Conservation (phyloP, 2,888 invertebrate species). For the Dinocampus coccinellae region DNA sequence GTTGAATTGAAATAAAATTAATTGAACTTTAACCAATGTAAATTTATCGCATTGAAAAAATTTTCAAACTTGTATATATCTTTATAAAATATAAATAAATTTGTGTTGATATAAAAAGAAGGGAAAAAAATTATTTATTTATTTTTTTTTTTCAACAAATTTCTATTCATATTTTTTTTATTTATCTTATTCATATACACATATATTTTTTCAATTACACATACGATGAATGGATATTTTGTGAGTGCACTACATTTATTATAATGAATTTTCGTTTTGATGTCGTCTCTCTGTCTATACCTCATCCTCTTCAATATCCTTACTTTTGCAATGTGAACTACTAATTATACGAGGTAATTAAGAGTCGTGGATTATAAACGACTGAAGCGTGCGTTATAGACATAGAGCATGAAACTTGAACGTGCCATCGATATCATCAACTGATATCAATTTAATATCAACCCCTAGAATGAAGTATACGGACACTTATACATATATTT, state of each 20-base stretch:
- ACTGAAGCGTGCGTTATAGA: constrained; percentile 50
- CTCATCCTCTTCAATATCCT: constrained; percentile 36
- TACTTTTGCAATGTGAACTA: constrained; percentile 50
- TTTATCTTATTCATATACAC: neutral
- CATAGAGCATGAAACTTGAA: constrained; percentile 52
- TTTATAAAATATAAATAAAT: neutral
- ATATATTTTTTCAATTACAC: too few relatives aligned
- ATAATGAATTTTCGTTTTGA: neutral
- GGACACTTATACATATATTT: too few relatives aligned
- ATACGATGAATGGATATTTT: neutral
- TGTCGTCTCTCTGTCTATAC: neutral
- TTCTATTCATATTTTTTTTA: too few relatives aligned
- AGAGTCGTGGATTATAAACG: constrained; percentile 55
- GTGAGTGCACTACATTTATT: constrained; percentile 1
- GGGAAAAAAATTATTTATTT: neutral
- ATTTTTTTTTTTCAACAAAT: too few relatives aligned
- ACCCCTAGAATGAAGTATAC: neutral
- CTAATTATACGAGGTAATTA: constrained; percentile 59
- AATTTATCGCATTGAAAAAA: neutral
- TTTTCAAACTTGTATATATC: neutral
- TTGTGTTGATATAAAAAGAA: neutral
- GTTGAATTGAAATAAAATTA: neutral
- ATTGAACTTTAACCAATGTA: neutral
- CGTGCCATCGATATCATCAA: constrained; percentile 54
- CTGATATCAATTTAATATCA: constrained; percentile 56